phyloP scores from a whole-genome alignment of 1,140 invertebrate species.

The Eulimnadia texana region DNA sequence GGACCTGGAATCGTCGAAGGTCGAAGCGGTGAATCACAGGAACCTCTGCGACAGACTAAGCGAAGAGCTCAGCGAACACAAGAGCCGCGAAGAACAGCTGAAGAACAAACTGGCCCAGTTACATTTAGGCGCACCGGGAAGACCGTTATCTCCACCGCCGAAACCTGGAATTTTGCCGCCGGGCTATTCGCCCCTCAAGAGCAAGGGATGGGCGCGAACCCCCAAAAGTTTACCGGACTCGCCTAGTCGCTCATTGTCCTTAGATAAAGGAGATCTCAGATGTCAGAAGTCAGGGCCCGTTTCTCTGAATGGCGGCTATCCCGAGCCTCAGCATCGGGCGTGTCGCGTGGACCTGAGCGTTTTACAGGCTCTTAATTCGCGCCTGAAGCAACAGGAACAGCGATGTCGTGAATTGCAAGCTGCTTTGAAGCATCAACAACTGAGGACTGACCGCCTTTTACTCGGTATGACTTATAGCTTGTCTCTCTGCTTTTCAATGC shows the following conservation, averaged over 20 bases:
- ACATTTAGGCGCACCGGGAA: neutral
- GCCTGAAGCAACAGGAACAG: constrained; percentile 38
- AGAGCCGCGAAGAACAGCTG: neutral
- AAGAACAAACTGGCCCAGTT: constrained; percentile 1
- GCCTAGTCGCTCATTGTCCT: neutral
- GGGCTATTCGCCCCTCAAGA: constrained; percentile 11
- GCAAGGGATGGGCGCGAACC: constrained; percentile 8
- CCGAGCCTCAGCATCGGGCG: constrained; percentile 9
- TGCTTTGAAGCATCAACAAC: constrained; percentile 44
- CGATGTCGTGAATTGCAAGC: constrained; percentile 43
- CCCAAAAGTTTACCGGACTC: neutral
- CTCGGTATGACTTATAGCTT: constrained; percentile 38
- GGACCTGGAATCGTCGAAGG: neutral
- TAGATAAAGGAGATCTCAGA: neutral
- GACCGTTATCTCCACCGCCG: constrained; percentile 9
- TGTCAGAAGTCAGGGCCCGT: neutral
- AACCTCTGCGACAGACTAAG: neutral
- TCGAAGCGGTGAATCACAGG: neutral
- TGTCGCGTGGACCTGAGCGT: constrained; percentile 29
- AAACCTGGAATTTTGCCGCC: constrained; percentile 10
- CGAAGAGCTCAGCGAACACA: neutral
- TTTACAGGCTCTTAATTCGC: constrained; percentile 32
- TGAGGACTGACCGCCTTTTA: constrained; percentile 43
- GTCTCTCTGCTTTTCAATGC: constrained; percentile 1
- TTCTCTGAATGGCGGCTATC: constrained; percentile 1